A percentile compares a stretch with the other conserved stretches of the same genome.
phyloP scores from a whole-genome alignment of 2,113 vertebrate genomes.

The Microcebus lehilahytsara region DNA sequence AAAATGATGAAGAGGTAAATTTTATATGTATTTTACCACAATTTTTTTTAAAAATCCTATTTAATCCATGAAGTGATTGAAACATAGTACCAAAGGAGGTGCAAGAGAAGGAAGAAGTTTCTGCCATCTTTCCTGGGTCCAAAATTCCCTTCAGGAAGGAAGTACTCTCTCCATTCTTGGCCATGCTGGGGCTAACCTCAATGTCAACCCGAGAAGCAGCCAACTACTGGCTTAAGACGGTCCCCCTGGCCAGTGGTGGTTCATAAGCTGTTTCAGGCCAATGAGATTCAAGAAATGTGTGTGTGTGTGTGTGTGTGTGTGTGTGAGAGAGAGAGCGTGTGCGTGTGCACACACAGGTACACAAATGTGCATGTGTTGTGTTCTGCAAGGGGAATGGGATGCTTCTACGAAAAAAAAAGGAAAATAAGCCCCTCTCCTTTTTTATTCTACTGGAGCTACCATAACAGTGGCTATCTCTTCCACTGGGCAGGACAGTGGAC shows the following conservation, averaged over 20 bases:
- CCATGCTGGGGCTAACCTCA: not conserved
- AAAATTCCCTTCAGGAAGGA: not conserved
- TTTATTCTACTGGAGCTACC: not conserved
- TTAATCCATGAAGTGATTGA: not conserved
- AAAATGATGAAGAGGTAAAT: not conserved
- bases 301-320: not conserved
- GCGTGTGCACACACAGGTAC: fast-evolving
- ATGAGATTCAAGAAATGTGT: not conserved
- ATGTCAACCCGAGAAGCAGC: not conserved
- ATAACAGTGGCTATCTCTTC: not conserved
- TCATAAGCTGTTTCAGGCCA: not conserved
- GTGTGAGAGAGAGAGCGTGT: not conserved
- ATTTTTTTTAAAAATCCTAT: not conserved
- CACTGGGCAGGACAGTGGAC: not conserved
- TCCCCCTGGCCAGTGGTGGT: not conserved
- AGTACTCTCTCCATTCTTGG: not conserved
- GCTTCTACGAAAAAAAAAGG: not conserved
- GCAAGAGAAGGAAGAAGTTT: not conserved
- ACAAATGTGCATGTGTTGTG: not conserved
- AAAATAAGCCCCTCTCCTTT: not conserved
- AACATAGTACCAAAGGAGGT: not conserved
- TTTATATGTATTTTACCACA: not conserved
- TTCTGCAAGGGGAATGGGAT: not conserved
- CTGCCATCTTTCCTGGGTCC: not conserved
- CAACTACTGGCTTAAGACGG: not conserved